A percentile compares a stretch with the other conserved stretches of the same genome.
phyloP scores from a whole-genome alignment of 1,140 invertebrate species.

The Coboldia fuscipes region DNA sequence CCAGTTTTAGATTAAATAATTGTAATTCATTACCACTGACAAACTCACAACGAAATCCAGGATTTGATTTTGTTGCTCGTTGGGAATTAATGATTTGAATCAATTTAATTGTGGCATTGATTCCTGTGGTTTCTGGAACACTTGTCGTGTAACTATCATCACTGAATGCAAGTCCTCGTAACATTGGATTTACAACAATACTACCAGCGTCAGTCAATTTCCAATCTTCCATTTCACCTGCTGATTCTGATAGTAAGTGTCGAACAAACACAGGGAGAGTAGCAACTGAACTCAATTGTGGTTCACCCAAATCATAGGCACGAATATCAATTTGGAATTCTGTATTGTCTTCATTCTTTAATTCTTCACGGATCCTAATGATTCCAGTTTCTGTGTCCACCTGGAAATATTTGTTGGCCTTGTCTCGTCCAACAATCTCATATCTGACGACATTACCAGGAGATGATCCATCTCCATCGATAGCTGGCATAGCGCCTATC shows the following conservation, averaged over 20 bases:
- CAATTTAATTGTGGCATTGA: slow-evolving; percentile 16
- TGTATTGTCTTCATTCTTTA: slow-evolving; percentile 61
- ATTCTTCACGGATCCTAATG: slow-evolving; percentile 53
- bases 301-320: slow-evolving; percentile 71
- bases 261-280: slow-evolving; percentile 64
- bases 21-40: slow-evolving; percentile 45
- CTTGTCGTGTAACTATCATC: slow-evolving; percentile 64
- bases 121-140: slow-evolving; percentile 37
- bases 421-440: slow-evolving; percentile 57
- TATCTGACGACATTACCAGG: slow-evolving; percentile 62
- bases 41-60: slow-evolving; percentile 37
- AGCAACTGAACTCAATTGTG: slow-evolving; percentile 54
- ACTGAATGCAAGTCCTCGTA: slow-evolving; percentile 54
- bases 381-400: slow-evolving; percentile 65
- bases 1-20: slow-evolving; percentile 45
- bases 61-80: slow-evolving; percentile 7
- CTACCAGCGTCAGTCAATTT: slow-evolving; percentile 9
- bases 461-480: slow-evolving; percentile 60
- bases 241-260: slow-evolving; percentile 37
- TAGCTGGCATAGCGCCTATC: slow-evolving; percentile 53
- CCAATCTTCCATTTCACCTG: slow-evolving; percentile 6
- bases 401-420: slow-evolving; percentile 62
- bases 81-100: slow-evolving; percentile 20
- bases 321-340: slow-evolving; percentile 72
- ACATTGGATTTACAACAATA: slow-evolving; percentile 27